Conservation (phyloP, 2,113 vertebrate genomes). For the Hiodon alosoides region DNA sequence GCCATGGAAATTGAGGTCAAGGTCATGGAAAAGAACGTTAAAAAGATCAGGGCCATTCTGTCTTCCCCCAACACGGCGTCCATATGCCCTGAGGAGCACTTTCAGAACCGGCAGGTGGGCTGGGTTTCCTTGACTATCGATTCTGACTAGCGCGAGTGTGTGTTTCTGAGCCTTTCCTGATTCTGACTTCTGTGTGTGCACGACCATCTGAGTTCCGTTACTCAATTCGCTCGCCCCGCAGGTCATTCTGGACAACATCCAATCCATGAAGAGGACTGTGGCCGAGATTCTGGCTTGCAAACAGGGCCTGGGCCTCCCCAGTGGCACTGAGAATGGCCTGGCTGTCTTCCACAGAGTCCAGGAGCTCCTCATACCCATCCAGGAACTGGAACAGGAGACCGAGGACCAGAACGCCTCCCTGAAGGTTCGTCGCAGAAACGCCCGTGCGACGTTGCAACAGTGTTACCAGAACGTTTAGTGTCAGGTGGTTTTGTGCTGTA, state of each 20-base stretch:
- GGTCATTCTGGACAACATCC: slow-evolving; percentile 80
- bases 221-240: slow-evolving; percentile 34
- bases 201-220: neutral
- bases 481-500: too few relatives aligned
- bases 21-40: slow-evolving; percentile 72
- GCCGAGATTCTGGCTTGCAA: slow-evolving; percentile 69
- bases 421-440: slow-evolving; percentile 58
- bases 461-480: too few relatives aligned
- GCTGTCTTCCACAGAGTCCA: slow-evolving; percentile 67
- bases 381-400: slow-evolving; percentile 70
- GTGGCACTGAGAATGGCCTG: slow-evolving; percentile 56
- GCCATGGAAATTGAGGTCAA: slow-evolving; percentile 78
- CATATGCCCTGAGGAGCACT: slow-evolving; percentile 70
- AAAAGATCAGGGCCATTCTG: slow-evolving; percentile 76
- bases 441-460: neutral
- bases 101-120: slow-evolving; percentile 75
- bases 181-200: neutral
- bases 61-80: slow-evolving; percentile 70
- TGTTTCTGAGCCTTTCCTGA: neutral
- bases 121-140: neutral
- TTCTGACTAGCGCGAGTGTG: neutral
- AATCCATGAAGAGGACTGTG: slow-evolving; percentile 72
- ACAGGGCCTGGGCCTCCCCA: slow-evolving; percentile 59
- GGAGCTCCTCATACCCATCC: slow-evolving; percentile 64
- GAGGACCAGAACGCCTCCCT: slow-evolving; percentile 64